A percentile compares a stretch with the other conserved stretches of the same genome.
phyloP scores from a whole-genome alignment of 2,797 vertebrate species.

The Sebastes hubbsi region DNA sequence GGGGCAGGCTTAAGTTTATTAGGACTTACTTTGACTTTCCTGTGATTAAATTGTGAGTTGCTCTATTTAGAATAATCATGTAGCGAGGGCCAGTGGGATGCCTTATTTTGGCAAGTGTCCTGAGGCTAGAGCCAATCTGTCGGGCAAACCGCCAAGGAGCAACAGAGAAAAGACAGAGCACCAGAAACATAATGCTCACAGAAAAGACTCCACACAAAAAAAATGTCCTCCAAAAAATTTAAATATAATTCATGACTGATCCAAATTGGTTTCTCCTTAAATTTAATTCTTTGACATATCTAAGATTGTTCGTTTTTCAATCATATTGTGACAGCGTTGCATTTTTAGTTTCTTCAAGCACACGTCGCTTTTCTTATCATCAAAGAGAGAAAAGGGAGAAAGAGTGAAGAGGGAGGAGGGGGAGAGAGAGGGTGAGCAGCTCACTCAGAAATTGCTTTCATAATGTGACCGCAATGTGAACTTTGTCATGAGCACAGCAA shows the following conservation, averaged over 20 bases:
- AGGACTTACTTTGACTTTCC: neutral
- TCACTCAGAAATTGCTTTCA: slow-evolving; percentile 46
- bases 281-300: slow-evolving; percentile 1
- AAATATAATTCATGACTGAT: neutral
- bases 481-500: slow-evolving; percentile 44
- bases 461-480: slow-evolving; percentile 67
- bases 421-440: neutral
- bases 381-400: slow-evolving; percentile 49
- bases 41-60: slow-evolving; percentile 26
- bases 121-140: slow-evolving; percentile 48
- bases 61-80: slow-evolving; percentile 38
- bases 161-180: neutral
- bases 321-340: slow-evolving; percentile 32
- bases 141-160: slow-evolving; percentile 32
- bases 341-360: slow-evolving; percentile 9
- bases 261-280: neutral
- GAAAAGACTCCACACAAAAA: neutral
- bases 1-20: neutral
- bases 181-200: neutral
- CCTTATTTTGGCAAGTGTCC: slow-evolving; percentile 31
- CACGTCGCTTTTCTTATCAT: slow-evolving; percentile 59
- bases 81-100: slow-evolving; percentile 1
- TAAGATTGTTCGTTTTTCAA: neutral
- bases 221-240: neutral
- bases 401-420: neutral